phyloP scores from a whole-genome alignment of 2,888 invertebrate species.

The Dicycla oo region DNA sequence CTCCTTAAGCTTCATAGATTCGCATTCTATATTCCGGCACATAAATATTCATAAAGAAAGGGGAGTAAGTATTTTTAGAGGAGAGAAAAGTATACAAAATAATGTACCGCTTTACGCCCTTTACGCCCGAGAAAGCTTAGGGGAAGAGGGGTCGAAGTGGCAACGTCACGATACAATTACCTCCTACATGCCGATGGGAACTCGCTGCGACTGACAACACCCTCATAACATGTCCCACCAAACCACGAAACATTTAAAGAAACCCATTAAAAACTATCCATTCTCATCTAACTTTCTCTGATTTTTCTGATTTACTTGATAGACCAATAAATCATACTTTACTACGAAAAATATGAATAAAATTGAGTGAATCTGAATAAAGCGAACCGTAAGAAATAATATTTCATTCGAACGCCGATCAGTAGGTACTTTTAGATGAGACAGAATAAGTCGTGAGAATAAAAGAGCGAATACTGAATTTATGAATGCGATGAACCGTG shows the following conservation, averaged over 20 bases:
- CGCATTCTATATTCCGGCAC: slow-evolving; percentile 36
- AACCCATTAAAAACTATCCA: slow-evolving; percentile 46
- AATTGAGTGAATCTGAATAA: slow-evolving; percentile 67
- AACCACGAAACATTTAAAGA: slow-evolving; percentile 39
- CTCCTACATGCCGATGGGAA: slow-evolving; percentile 61
- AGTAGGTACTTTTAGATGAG: slow-evolving; percentile 77
- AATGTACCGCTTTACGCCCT: slow-evolving; percentile 68
- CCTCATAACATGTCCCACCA: slow-evolving; percentile 60
- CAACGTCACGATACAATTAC: slow-evolving; percentile 80
- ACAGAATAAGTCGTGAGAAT: slow-evolving; percentile 77
- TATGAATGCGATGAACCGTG: slow-evolving; percentile 82
- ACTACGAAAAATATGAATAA: slow-evolving; percentile 68
- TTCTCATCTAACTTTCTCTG: slow-evolving; percentile 39
- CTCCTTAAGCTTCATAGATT: slow-evolving; percentile 56
- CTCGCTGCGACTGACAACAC: slow-evolving; percentile 73
- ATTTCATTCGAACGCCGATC: slow-evolving; percentile 76
- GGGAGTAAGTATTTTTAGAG: slow-evolving; percentile 58
- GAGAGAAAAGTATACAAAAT: slow-evolving; percentile 61
- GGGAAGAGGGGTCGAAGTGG: slow-evolving; percentile 69
- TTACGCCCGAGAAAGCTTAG: slow-evolving; percentile 57
- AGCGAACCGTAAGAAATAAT: slow-evolving; percentile 70
- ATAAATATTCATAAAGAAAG: slow-evolving; percentile 67
- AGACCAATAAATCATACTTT: slow-evolving; percentile 65
- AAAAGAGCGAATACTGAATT: slow-evolving; percentile 80
- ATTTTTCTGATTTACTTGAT: slow-evolving; percentile 54